These are phyloP conservation scores for Caenorhabditis uteleia DNA, from an alignment of 2,888 invertebrate species.

Conservation along the genomic window DNA sequence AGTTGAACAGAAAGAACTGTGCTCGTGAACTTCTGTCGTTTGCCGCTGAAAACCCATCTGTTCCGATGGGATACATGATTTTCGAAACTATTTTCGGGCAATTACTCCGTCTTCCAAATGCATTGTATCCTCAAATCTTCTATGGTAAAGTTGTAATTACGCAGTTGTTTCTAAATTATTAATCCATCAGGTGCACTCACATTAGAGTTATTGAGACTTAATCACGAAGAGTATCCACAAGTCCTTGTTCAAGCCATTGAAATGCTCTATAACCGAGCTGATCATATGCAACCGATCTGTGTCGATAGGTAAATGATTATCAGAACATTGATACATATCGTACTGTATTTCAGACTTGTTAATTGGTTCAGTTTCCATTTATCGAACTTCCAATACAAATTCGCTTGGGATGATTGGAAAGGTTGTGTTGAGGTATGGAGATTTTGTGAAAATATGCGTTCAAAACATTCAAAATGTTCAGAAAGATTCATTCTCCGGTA, in stretches of 20 bases:
- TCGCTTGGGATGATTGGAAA: slow-evolving; percentile 84
- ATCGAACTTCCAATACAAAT: slow-evolving; percentile 97
- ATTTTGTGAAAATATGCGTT: background rate
- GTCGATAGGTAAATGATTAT: slow-evolving; percentile 80
- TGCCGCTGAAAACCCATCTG: slow-evolving; percentile 80
- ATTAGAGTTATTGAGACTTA: slow-evolving; percentile 94
- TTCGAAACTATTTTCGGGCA: slow-evolving; percentile 81
- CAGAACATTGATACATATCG: background rate
- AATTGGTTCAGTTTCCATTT: slow-evolving; percentile 98
- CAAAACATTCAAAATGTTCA: slow-evolving; percentile 17
- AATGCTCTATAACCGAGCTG: slow-evolving; percentile 91
- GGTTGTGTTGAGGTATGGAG: slow-evolving; percentile 67
- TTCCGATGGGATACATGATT: slow-evolving; percentile 95
- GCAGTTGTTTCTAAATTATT: background rate
- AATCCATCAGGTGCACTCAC: slow-evolving; percentile 82
- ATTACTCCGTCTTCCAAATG: slow-evolving; percentile 87
- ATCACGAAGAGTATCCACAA: slow-evolving; percentile 95
- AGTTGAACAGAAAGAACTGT: slow-evolving; percentile 90
- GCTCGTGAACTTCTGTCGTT: slow-evolving; percentile 89
- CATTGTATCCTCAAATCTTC: slow-evolving; percentile 75
- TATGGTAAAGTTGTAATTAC: slow-evolving; percentile 29
- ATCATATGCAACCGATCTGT: slow-evolving; percentile 94
- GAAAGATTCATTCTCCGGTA: slow-evolving; percentile 77
- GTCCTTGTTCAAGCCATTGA: slow-evolving; percentile 92
- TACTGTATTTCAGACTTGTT: slow-evolving; percentile 78